Conservation (phyloP, 2,888 invertebrate genomes). For the Euphydryas editha region DNA sequence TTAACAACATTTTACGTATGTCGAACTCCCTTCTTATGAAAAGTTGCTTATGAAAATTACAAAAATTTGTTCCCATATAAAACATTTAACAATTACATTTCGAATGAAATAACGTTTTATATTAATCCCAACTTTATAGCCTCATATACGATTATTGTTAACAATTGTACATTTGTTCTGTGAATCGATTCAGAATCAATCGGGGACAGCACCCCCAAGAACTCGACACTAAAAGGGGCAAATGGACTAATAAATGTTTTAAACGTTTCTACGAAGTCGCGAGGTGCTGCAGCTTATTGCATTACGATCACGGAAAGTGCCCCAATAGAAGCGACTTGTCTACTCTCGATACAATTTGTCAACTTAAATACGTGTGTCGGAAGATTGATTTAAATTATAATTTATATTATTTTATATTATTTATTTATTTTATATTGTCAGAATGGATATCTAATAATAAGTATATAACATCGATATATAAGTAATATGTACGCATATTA, state of each 20-base stretch:
- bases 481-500: too few relatives aligned
- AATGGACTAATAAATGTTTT: conserved; percentile 31
- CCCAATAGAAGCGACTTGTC: conserved; percentile 1
- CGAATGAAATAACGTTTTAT: background rate
- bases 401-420: background rate
- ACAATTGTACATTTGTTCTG: conserved; percentile 14
- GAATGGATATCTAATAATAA: too few relatives aligned
- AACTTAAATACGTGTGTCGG: background rate
- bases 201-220: conserved; percentile 17
- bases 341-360: conserved; percentile 3
- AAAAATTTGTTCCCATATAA: background rate
- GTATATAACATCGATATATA: too few relatives aligned
- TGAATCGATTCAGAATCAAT: conserved; percentile 18
- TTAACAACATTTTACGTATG: too few relatives aligned
- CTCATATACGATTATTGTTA: conserved; percentile 4
- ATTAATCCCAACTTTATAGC: background rate
- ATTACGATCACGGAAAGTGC: conserved; percentile 6
- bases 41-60: too few relatives aligned
- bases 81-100: background rate
- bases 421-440: too few relatives aligned
- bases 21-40: too few relatives aligned
- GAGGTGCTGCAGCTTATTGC: conserved; percentile 19
- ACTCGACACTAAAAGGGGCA: conserved; percentile 16
- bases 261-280: conserved; percentile 23
- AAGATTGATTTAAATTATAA: background rate